Evolutionary conservation across 1,140 invertebrate genomes (phyloP).

Genomic region (Tetramorium simillimum): DNA sequence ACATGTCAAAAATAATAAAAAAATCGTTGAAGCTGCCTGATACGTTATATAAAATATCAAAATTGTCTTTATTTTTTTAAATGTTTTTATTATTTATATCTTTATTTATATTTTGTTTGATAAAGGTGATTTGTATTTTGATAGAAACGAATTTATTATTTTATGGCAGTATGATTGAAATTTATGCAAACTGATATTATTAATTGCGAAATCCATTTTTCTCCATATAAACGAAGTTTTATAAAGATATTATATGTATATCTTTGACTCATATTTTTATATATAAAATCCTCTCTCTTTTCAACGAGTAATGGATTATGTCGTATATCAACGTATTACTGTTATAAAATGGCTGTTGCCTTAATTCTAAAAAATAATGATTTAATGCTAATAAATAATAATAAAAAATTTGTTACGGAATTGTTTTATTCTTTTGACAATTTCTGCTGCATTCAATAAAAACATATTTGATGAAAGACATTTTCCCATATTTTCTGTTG

Average conservation of each 20-base stretch:
- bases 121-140: not conserved
- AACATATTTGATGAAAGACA: not conserved
- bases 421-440: not conserved
- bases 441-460: not conserved
- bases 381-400: constrained; percentile 17
- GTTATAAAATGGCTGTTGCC: not conserved
- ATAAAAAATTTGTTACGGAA: not conserved
- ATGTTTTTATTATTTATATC: not conserved
- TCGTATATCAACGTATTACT: not conserved
- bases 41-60: not conserved
- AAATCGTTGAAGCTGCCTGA: not conserved
- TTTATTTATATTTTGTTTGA: not conserved
- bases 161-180: not conserved
- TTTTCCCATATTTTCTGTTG: not conserved
- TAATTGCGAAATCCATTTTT: not conserved
- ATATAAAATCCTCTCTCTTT: not conserved
- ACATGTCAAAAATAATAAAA: not conserved
- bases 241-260: not conserved
- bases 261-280: not conserved
- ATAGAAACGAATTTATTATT: not conserved
- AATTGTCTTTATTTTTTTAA: not conserved
- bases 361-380: not conserved
- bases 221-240: not conserved
- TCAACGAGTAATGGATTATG: not conserved
- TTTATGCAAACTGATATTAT: not conserved